Evolutionary conservation across 2,797 vertebrate species (phyloP).

Genomic region (Phoxinus dragarum): DNA sequence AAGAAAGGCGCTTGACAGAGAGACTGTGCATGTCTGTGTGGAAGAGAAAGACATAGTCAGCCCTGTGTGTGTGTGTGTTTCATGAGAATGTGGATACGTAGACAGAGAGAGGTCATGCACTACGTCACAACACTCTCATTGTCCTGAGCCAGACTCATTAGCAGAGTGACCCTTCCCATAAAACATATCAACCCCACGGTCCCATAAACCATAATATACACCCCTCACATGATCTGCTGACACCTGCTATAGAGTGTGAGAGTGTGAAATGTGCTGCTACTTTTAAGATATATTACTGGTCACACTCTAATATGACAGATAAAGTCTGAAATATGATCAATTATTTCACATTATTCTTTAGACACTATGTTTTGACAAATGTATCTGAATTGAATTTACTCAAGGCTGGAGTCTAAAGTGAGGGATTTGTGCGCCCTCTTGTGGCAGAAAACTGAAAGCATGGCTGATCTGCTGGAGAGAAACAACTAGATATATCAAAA

Average conservation of each 20-base stretch:
- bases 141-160: constrained; percentile 58
- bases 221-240: constrained; percentile 30
- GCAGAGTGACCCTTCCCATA: constrained; percentile 33
- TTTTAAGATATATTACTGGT: background rate
- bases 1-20: background rate
- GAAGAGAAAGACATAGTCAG: background rate
- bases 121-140: constrained; percentile 63
- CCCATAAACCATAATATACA: constrained; percentile 31
- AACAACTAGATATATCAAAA: background rate
- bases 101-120: constrained; percentile 37
- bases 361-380: background rate
- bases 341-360: background rate
- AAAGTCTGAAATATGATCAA: constrained; percentile 1
- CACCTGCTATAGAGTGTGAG: constrained; percentile 36
- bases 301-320: constrained; percentile 9
- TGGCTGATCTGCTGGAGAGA: background rate
- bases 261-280: background rate
- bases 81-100: constrained; percentile 8
- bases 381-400: background rate
- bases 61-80: background rate
- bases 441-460: background rate
- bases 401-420: background rate
- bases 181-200: constrained; percentile 61
- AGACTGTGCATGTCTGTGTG: background rate
- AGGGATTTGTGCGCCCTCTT: constrained; percentile 14